Conservation (phyloP, 2,797 vertebrate species). For the Xiphophorus birchmanni region DNA sequence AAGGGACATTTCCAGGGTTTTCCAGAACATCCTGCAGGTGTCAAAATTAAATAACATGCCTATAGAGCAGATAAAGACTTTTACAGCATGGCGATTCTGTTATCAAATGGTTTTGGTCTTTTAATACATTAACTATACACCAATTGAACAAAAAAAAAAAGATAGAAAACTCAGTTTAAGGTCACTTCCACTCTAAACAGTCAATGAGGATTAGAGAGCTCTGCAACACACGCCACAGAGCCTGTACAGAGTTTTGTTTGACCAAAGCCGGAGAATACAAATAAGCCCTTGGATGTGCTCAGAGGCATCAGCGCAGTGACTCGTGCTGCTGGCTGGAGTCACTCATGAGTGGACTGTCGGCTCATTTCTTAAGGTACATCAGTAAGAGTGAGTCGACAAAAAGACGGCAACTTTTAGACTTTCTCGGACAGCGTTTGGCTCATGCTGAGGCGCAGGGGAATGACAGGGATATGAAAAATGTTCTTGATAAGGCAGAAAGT, state of each 20-base stretch:
- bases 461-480: neutral
- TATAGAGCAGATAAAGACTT: slow-evolving; percentile 39
- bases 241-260: slow-evolving; percentile 46
- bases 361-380: slow-evolving; percentile 46
- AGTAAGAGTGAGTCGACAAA: slow-evolving; percentile 35
- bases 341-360: slow-evolving; percentile 13
- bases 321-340: slow-evolving; percentile 23
- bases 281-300: slow-evolving; percentile 49
- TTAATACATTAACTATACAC: neutral
- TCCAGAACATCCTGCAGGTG: slow-evolving; percentile 41
- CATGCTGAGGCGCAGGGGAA: slow-evolving; percentile 24
- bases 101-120: slow-evolving; percentile 16
- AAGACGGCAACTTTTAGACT: slow-evolving; percentile 16
- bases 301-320: slow-evolving; percentile 38
- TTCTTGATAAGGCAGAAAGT: slow-evolving; percentile 60
- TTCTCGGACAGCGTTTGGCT: slow-evolving; percentile 17
- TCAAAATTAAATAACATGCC: slow-evolving; percentile 39
- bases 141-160: neutral
- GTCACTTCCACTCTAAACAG: slow-evolving; percentile 69
- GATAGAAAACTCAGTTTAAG: slow-evolving; percentile 51
- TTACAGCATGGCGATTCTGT: slow-evolving; percentile 52
- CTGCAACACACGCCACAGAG: slow-evolving; percentile 30
- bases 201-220: slow-evolving; percentile 39
- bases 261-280: slow-evolving; percentile 40
- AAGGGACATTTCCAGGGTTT: slow-evolving; percentile 45